Percentiles rank a stretch among this genome's conserved stretches.
Evolutionary conservation across 2,888 invertebrate genomes (phyloP).

Genomic region (Colletes collaris): DNA sequence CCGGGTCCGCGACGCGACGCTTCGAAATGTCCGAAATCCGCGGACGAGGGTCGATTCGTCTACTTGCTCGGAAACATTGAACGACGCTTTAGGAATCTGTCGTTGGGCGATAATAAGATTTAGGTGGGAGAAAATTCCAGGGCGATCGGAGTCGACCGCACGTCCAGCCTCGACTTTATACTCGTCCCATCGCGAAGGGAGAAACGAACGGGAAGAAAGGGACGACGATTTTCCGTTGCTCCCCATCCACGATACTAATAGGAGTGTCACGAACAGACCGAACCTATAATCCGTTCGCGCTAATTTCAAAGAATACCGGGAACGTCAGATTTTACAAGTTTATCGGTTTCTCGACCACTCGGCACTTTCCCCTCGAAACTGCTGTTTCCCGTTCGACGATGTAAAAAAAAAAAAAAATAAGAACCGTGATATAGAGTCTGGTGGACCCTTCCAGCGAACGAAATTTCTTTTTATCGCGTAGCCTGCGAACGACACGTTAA

Average conservation of each 20-base stretch:
- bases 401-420: slow-evolving; percentile 8
- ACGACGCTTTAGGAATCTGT: slow-evolving; percentile 1
- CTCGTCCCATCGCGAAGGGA: slow-evolving; percentile 5
- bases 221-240: slow-evolving; percentile 30
- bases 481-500: not conserved
- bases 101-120: slow-evolving; percentile 35
- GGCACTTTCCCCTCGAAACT: not conserved
- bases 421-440: not conserved
- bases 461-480: not conserved
- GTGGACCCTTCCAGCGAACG: not conserved
- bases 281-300: slow-evolving; percentile 71
- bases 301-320: slow-evolving; percentile 69
- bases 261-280: slow-evolving; percentile 72
- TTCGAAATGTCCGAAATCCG: slow-evolving; percentile 4
- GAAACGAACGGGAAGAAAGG: slow-evolving; percentile 25
- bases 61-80: not conserved
- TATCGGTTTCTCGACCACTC: slow-evolving; percentile 1
- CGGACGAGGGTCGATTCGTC: not conserved
- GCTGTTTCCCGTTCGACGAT: not conserved
- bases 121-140: slow-evolving; percentile 4
- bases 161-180: slow-evolving; percentile 25
- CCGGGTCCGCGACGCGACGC: not conserved
- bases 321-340: slow-evolving; percentile 22
- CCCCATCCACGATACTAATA: slow-evolving; percentile 54
- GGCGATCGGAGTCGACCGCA: slow-evolving; percentile 18